Base-by-base conservation (phyloP, 2,113 vertebrate genomes). In the Scomber scombrus region DNA sequence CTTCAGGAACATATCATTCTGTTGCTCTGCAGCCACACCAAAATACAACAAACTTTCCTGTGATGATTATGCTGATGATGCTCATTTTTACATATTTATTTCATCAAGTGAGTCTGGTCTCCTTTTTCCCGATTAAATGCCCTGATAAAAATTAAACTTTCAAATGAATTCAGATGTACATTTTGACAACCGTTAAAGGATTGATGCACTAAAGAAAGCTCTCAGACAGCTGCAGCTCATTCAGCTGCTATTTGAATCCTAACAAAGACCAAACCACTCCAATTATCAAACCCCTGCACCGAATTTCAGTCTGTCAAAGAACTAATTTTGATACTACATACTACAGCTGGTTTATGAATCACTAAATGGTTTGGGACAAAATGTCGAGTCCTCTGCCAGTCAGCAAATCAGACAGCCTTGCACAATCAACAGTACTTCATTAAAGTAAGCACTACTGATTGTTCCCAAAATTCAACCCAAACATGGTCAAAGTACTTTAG, bases 381-480 rank as follows among this genome's bases (percentile, higher is more conserved):
- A 63, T 68, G 4, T 65, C 50, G 47, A 26, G 55, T 77, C 18
- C 16, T 68, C 12, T 50, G 56, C 34, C 34, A 40, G 34, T 9
- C 34, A 40, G 34, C 7, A 7, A 40, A 9, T 9, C 31, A 34
- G 31, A 34, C 31, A 34, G 7, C 31, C 34, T 2, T 40, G 34
- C 34, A 26, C 23, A 26, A 26, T 26, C 23, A 26, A 26, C 23
- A 26, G 23, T 26, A 3, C 23, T 26, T 26, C 23, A 26, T 26
- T 26, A 26, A 26, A 26, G 23, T 26, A 26, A 26, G 23, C 23
- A 66, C 21, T 40, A 9, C 9, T 29, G 26, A 21, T 21, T 46
- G 13, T n/a, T 80, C 57, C 47, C 46, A 78, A 71, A 73, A 78
- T 40, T 0, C 57, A 58, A 81, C 57, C 12, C 45, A 68, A 54